Base-by-base conservation (phyloP, 2,888 invertebrate genomes). In the Drosophila imparisetae region DNA sequence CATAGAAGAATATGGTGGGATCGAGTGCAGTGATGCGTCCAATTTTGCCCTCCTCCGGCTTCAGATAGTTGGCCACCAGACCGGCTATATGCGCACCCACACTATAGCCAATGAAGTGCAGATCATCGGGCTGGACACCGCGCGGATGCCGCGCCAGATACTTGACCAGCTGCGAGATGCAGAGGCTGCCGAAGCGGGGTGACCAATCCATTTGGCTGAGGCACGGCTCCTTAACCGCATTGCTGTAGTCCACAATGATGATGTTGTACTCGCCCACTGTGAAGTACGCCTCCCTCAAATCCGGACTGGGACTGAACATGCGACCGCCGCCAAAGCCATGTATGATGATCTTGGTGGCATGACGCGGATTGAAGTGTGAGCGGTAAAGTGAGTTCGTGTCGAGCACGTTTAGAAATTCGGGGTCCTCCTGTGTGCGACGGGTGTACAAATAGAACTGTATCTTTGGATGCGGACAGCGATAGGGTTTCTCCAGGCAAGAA, bases 251-350 rank as follows among this genome's bases (percentile, higher is more conserved):
- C n/a, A 97, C 97, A 63, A 97, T 96, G 84, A 97, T 95, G 64
- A 97, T 96, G 89, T 97, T 97, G 92, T 97, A 97, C 85, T 97
- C 95, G 53, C 97, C 97, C 68, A 95, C 94, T 42, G 94, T 94
- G 91, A 97, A 97, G 92, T 96, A 97, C 0, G 97, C 97, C 91
- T 96, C 95, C 60, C 97, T 94, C 93, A 97, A 95, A 90, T 97
- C 97, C 0, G 97, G 97, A 91, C 97, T 97, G 0, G 97, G 97
- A 0, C 96, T 96, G 38, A 96, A 94, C 91, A 96, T 95, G 73
- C 97, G 93, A 0, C 97, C 97, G 0, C 97, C 97, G 0, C 97
- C 97, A 89, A 98, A 98, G 8, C 98, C 98, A 90, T 98, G 98
- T 24, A 98, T 96, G 53, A 98, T 95, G 29, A 98, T 94, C 93